These are phyloP conservation scores for Drosophila kikkawai DNA, from an alignment of 1,140 invertebrate genomes.

Conservation along the genomic window DNA sequence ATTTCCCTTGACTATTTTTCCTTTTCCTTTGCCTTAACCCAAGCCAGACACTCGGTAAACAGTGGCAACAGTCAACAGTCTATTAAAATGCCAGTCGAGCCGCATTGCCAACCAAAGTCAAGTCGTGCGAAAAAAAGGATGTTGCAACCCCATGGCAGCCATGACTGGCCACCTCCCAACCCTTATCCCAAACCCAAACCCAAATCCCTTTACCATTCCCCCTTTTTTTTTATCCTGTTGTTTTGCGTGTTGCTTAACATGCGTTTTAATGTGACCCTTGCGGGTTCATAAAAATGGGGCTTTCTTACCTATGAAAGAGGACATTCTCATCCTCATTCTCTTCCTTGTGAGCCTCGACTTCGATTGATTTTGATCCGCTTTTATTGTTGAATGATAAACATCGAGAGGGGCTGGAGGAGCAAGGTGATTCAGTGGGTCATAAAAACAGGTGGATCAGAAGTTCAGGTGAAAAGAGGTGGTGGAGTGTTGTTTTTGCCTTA, in stretches of 20 bases:
- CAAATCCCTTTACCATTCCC: slow-evolving; percentile 3
- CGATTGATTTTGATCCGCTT: slow-evolving; percentile 71
- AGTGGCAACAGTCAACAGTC: slow-evolving; percentile 68
- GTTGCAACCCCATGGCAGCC: slow-evolving; percentile 13
- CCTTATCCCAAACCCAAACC: slow-evolving; percentile 1
- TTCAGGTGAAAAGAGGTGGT: slow-evolving; percentile 30
- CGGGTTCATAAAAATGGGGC: slow-evolving; percentile 71
- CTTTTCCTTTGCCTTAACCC: background rate
- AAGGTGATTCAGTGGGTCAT: slow-evolving; percentile 27
- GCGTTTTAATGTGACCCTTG: slow-evolving; percentile 84
- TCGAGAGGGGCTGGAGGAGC: too few species aligned
- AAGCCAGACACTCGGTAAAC: slow-evolving; percentile 69
- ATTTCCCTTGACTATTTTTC: background rate
- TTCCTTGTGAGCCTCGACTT: slow-evolving; percentile 14
- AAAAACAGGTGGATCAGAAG: slow-evolving; percentile 26
- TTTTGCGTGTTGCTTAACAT: slow-evolving; percentile 66
- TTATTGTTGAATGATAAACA: slow-evolving; percentile 66
- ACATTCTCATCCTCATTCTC: background rate
- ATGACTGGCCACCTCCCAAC: background rate
- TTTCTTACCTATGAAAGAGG: slow-evolving; percentile 29
- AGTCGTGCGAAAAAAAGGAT: slow-evolving; percentile 67
- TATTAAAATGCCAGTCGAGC: slow-evolving; percentile 79
- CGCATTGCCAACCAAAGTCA: slow-evolving; percentile 39
- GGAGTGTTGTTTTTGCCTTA: slow-evolving; percentile 3
- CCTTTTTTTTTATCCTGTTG: slow-evolving; percentile 30